Evolutionary conservation across 1,140 invertebrate species (phyloP).

Genomic region (Trachelipus rathkii): DNA sequence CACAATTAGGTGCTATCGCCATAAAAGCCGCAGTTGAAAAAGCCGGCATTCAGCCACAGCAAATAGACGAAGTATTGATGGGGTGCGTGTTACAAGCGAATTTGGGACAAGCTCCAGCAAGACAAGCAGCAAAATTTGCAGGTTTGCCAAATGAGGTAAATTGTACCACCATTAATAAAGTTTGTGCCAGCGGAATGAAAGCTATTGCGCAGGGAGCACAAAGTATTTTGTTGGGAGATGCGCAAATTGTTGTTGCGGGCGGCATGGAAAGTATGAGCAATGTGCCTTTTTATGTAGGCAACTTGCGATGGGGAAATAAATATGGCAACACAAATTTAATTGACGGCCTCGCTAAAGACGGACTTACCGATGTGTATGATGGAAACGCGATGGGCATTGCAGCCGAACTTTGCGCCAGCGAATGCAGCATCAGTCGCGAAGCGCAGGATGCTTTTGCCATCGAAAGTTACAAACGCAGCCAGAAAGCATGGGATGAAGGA

Average conservation of each 20-base stretch:
- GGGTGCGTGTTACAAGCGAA: too few species aligned
- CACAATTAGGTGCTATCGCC: too few species aligned
- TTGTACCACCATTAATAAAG: too few species aligned
- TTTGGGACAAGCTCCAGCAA: too few species aligned
- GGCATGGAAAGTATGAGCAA: constrained; percentile 84
- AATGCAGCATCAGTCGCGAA: constrained; percentile 63
- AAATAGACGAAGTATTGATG: too few species aligned
- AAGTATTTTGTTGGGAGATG: constrained; percentile 66
- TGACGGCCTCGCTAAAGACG: constrained; percentile 72
- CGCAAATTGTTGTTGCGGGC: constrained; percentile 68
- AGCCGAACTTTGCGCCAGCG: constrained; percentile 69
- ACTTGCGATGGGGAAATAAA: constrained; percentile 64
- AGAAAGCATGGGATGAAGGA: constrained; percentile 60
- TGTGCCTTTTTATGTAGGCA: constrained; percentile 66
- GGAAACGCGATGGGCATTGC: constrained; percentile 80
- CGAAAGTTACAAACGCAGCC: constrained; percentile 65
- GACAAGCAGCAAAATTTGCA: too few species aligned
- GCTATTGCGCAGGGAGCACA: constrained; percentile 65
- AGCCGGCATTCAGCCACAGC: too few species aligned
- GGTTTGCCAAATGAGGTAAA: too few species aligned
- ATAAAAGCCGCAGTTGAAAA: too few species aligned
- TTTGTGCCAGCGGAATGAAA: too few species aligned
- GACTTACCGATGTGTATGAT: constrained; percentile 73
- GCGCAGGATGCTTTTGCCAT: constrained; percentile 72
- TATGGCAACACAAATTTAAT: constrained; percentile 63